phyloP scores from a whole-genome alignment of 2,888 invertebrate species.

The Drosophila koepferae region DNA sequence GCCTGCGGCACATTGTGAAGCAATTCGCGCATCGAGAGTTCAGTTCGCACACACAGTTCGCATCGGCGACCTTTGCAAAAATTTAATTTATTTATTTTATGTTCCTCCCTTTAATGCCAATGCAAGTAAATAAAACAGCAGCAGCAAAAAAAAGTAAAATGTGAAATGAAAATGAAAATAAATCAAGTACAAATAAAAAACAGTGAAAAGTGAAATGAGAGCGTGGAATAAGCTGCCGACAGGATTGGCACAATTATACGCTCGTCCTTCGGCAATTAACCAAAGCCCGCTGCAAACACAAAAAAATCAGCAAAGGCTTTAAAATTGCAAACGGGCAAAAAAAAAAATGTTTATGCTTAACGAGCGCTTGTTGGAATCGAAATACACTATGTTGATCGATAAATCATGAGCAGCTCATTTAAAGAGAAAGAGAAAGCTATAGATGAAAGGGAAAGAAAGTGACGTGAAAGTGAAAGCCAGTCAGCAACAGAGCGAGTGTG shows the following conservation, averaged over 20 bases:
- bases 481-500: not conserved
- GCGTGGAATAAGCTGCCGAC: constrained; percentile 23
- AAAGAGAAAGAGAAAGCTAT: not conserved
- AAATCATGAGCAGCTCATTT: not conserved
- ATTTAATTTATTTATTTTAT: constrained; percentile 66
- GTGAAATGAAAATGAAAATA: not conserved
- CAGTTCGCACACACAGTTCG: constrained; percentile 23
- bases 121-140: constrained; percentile 53
- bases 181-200: constrained; percentile 6
- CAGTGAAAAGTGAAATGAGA: constrained; percentile 7
- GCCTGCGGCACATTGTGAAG: constrained; percentile 30
- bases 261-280: constrained; percentile 76
- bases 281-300: constrained; percentile 33
- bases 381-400: constrained; percentile 14
- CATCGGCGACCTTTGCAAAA: constrained; percentile 59
- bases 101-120: constrained; percentile 54
- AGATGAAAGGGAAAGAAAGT: not conserved
- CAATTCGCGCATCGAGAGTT: constrained; percentile 11
- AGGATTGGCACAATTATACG: constrained; percentile 76
- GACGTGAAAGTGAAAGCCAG: too few relatives aligned
- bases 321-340: constrained; percentile 19
- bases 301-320: constrained; percentile 33
- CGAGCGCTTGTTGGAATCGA: not conserved
- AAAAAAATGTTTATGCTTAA: not conserved
- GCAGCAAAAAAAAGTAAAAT: not conserved